Conservation (phyloP, 2,797 vertebrate genomes). For the Helarctos malayanus region DNA sequence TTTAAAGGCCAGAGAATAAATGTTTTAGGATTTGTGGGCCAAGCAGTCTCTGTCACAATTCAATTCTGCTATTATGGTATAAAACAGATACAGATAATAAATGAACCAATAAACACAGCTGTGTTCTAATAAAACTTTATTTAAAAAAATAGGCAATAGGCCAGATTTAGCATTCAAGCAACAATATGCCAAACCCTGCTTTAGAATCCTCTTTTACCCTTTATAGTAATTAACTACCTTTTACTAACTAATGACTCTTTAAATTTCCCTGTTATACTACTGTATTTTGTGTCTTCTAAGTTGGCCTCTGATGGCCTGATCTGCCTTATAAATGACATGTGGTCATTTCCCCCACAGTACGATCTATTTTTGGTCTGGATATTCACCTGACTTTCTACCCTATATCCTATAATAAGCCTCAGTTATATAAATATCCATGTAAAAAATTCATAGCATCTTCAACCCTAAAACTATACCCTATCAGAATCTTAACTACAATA, state of each 20-base stretch:
- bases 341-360: background rate
- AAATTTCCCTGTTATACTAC: slow-evolving; percentile 13
- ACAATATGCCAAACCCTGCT: background rate
- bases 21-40: slow-evolving; percentile 36
- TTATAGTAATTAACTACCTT: slow-evolving; percentile 18
- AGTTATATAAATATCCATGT: background rate
- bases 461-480: background rate
- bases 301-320: background rate
- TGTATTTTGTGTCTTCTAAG: background rate
- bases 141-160: slow-evolving; percentile 1
- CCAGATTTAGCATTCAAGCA: background rate
- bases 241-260: slow-evolving; percentile 21
- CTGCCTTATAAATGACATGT: background rate
- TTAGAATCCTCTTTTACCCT: background rate
- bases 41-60: slow-evolving; percentile 8
- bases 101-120: background rate
- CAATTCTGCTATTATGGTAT: background rate
- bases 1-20: slow-evolving; percentile 19
- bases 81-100: background rate
- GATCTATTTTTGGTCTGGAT: slow-evolving; percentile 33
- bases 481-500: slow-evolving; percentile 7
- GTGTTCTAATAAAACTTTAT: slow-evolving; percentile 40
- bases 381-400: slow-evolving; percentile 42
- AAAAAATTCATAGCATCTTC: slow-evolving; percentile 36
- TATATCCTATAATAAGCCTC: background rate